Percentiles rank a stretch among this genome's conserved stretches.
Conservation (phyloP, 2,113 vertebrate genomes). For the Nymphicus hollandicus region DNA sequence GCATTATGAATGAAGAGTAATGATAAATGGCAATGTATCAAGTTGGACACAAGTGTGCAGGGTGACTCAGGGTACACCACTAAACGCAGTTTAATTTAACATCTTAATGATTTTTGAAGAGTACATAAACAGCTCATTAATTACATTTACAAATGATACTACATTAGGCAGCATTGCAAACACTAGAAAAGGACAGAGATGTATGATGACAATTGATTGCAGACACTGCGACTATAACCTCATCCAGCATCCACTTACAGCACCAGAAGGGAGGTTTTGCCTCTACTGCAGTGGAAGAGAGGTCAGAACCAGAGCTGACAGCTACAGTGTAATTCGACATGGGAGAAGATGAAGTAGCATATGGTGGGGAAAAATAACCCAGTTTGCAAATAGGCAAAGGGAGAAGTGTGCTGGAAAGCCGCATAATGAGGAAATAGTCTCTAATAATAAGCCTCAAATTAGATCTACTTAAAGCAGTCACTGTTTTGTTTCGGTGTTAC, state of each 20-base stretch:
- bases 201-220: neutral
- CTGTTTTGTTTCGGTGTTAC: neutral
- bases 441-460: neutral
- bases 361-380: neutral
- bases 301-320: neutral
- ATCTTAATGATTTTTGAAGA: conserved; percentile 51
- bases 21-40: neutral
- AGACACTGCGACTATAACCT: neutral
- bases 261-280: neutral
- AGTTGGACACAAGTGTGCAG: neutral
- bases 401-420: neutral
- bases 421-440: neutral
- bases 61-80: neutral
- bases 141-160: conserved; percentile 31
- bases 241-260: neutral
- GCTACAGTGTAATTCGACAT: neutral
- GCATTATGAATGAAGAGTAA: neutral
- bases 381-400: neutral
- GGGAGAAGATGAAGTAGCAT: neutral
- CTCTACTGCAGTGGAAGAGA: neutral
- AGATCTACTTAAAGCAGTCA: neutral
- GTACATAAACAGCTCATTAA: conserved; percentile 50
- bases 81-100: conserved; percentile 16
- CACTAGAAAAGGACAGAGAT: conserved; percentile 12
- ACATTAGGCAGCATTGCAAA: neutral